These are phyloP conservation scores for Notothenia rossii DNA, from an alignment of 2,113 vertebrate species.

Conservation along the genomic window DNA sequence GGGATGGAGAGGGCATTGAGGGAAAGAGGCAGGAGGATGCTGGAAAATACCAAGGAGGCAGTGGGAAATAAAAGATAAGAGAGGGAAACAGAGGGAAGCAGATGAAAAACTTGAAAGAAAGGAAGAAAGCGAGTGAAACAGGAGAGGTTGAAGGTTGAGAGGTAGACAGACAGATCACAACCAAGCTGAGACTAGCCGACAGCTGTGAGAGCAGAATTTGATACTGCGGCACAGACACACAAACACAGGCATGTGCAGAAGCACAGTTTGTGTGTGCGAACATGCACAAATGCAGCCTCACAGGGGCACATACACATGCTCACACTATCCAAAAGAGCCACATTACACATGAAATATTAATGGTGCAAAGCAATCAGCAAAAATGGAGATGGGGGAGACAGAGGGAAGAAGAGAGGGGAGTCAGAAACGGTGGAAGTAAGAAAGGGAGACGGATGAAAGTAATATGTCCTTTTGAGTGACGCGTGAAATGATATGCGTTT, in stretches of 20 bases:
- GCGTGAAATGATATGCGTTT: constrained; percentile 57
- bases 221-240: constrained; percentile 78
- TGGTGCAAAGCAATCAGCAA: constrained; percentile 84
- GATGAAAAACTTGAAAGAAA: constrained; percentile 51
- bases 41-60: constrained; percentile 9
- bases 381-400: constrained; percentile 77
- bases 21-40: constrained; percentile 33
- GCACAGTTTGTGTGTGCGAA: neutral
- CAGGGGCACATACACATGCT: constrained; percentile 65
- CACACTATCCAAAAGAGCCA: constrained; percentile 81
- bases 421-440: constrained; percentile 3
- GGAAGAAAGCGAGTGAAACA: constrained; percentile 63
- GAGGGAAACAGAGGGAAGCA: constrained; percentile 32
- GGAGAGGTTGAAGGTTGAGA: constrained; percentile 80
- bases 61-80: constrained; percentile 37
- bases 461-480: constrained; percentile 67
- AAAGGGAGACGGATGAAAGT: constrained; percentile 56
- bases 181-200: constrained; percentile 73
- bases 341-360: constrained; percentile 87
- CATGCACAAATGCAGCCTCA: constrained; percentile 23
- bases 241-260: constrained; percentile 51
- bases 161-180: constrained; percentile 81
- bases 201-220: constrained; percentile 85
- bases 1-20: constrained; percentile 33
- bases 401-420: constrained; percentile 44